Conservation (phyloP, 2,113 vertebrate species). For the Thomomys bottae region DNA sequence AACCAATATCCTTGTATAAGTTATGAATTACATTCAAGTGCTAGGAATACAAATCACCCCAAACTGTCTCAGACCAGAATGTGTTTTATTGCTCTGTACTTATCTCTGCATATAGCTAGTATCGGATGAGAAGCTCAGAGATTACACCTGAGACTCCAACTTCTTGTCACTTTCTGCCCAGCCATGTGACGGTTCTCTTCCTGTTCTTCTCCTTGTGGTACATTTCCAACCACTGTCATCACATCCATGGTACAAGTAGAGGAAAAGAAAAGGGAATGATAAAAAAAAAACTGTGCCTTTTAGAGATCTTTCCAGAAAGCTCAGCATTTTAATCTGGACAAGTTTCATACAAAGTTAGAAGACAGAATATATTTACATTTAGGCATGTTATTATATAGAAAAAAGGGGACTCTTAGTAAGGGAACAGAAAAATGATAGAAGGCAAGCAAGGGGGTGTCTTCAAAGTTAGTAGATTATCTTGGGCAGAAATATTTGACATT, state of each 20-base stretch:
- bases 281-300: neutral
- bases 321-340: neutral
- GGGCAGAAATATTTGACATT: constrained; percentile 1
- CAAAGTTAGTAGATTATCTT: neutral
- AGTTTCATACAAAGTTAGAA: neutral
- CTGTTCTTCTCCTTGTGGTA: neutral
- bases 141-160: neutral
- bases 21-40: neutral
- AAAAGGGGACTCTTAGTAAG: neutral
- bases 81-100: constrained; percentile 4
- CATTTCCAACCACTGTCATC: neutral
- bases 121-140: neutral
- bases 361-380: neutral
- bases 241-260: neutral
- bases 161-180: neutral
- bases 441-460: neutral
- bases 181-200: neutral
- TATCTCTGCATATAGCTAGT: neutral
- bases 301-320: neutral
- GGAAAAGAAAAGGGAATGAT: neutral
- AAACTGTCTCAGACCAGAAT: neutral
- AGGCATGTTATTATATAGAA: neutral
- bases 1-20: neutral
- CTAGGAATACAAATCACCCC: neutral
- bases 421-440: neutral